These are phyloP conservation scores for Salvelinus fontinalis DNA, from an alignment of 2,113 vertebrate species.

Conservation along the genomic window DNA sequence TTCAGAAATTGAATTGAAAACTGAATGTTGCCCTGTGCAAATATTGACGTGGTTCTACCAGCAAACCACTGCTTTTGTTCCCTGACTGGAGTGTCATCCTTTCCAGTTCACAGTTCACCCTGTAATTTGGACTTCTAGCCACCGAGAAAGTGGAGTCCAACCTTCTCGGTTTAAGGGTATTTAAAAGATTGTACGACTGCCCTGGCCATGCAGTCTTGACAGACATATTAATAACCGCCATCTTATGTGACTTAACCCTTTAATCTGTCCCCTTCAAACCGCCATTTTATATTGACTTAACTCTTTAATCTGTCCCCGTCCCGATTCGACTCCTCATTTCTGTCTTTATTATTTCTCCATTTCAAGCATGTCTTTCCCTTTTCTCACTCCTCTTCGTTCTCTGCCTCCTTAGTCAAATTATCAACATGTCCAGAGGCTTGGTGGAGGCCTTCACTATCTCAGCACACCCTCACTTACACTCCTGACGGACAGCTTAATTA, in stretches of 20 bases:
- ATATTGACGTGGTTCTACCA: too few species aligned
- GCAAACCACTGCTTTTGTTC: background rate
- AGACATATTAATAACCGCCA: conserved; percentile 1
- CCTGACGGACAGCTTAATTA: conserved; percentile 15
- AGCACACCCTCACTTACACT: conserved; percentile 6
- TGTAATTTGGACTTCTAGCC: background rate
- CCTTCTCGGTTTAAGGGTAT: background rate
- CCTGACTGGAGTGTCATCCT: background rate
- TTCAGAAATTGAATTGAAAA: background rate
- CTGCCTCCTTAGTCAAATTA: background rate
- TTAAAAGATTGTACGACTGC: background rate
- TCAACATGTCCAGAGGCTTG: background rate
- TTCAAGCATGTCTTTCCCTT: background rate
- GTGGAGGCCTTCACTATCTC: background rate
- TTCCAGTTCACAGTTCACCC: background rate
- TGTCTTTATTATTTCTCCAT: conserved; percentile 6
- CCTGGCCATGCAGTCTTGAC: background rate
- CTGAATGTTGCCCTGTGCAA: too few species aligned
- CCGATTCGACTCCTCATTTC: background rate
- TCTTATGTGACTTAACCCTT: background rate
- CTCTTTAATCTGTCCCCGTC: background rate
- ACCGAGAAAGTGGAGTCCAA: background rate
- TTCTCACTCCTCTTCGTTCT: background rate
- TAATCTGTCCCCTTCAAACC: conserved; percentile 1
- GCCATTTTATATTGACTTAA: background rate